phyloP scores from a whole-genome alignment of 2,888 invertebrate genomes.

The Nomada fucata region DNA sequence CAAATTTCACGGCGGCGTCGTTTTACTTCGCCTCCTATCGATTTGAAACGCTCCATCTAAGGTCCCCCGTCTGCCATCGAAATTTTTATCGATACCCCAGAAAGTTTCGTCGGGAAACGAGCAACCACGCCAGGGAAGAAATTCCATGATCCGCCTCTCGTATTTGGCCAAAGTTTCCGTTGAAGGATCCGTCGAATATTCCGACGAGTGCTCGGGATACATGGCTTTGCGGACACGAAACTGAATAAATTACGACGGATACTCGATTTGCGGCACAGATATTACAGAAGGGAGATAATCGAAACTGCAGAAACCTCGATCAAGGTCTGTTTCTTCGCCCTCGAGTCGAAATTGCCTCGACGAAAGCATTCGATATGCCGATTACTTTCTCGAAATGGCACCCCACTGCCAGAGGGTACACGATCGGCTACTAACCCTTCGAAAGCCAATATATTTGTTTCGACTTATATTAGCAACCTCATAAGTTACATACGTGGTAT shows the following conservation, averaged over 20 bases:
- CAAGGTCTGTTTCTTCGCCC: neutral
- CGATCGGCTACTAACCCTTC: neutral
- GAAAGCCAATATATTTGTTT: neutral
- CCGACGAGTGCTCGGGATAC: constrained; percentile 20
- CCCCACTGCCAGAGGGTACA: neutral
- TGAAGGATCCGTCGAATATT: constrained; percentile 12
- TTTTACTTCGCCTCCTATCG: constrained; percentile 37
- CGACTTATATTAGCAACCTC: neutral
- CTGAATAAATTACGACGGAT: constrained; percentile 17
- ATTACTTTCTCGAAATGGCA: constrained; percentile 16
- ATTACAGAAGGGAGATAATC: constrained; percentile 8
- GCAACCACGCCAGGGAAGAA: constrained; percentile 18
- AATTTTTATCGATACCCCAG: constrained; percentile 33
- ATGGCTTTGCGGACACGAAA: constrained; percentile 10
- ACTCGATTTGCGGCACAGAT: constrained; percentile 16
- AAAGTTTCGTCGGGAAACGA: constrained; percentile 12
- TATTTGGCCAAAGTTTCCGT: neutral
- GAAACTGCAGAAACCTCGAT: neutral
- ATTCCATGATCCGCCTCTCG: constrained; percentile 17
- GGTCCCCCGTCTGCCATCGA: constrained; percentile 7
- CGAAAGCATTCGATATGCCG: constrained; percentile 8
- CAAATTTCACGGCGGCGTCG: constrained; percentile 10
- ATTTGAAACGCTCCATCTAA: constrained; percentile 2
- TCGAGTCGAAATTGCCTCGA: constrained; percentile 6
- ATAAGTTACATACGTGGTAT: neutral